Evolutionary conservation across 2,797 vertebrate species (phyloP), one percentile per base, ranked within the genome.

Genomic region (Spheniscus humboldti): DNA sequence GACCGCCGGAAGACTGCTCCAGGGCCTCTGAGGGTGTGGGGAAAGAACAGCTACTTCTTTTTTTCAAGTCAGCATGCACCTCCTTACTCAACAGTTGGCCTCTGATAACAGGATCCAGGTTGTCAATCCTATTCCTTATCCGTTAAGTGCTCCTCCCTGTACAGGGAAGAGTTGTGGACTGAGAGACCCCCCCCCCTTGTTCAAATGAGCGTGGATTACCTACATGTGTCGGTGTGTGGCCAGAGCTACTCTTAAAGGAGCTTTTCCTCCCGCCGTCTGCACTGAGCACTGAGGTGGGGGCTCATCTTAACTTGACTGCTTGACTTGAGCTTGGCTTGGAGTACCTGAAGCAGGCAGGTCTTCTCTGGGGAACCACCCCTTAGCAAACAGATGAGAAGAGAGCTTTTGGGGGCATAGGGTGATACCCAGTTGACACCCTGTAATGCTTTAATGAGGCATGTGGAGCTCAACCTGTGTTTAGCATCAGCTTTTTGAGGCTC

Each of bases 171-270:
- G 47, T 4, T 41, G 52, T 66, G 35, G 24, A 35, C 52, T 27
- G 13, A 50, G 82, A 23, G 22, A 8, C 2, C 19, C 30, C 20
- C 20, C 35, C 11, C 4, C 22, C 39, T n/a, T 13, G 31, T 15
- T 73, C 45, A 56, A 24, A n/a, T 45, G 28, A 55, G n/a, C 3
- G 2, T n/a, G 11, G 53, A 9, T 77, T 48, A 20, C 30, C 3
- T 5, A 3, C 30, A 19, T 39, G 43, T 48, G 25, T 16, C 0
- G 1, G 25, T 9, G 35, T 56, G 67, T 10, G 7, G 27, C 43
- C 48, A 45, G 41, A 63, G 37, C 37, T 69, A 7, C 43, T 28
- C 25, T 57, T 57, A 13, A 23, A 47, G 67, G 60, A 89, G 37
- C 30, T 71, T 14, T 52, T 71, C 15, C 5, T 64, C 28, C 71